Evolutionary conservation across 2,888 invertebrate species (phyloP), one percentile per base, ranked within the genome.

Genomic region (Monoplex corrugatus): DNA sequence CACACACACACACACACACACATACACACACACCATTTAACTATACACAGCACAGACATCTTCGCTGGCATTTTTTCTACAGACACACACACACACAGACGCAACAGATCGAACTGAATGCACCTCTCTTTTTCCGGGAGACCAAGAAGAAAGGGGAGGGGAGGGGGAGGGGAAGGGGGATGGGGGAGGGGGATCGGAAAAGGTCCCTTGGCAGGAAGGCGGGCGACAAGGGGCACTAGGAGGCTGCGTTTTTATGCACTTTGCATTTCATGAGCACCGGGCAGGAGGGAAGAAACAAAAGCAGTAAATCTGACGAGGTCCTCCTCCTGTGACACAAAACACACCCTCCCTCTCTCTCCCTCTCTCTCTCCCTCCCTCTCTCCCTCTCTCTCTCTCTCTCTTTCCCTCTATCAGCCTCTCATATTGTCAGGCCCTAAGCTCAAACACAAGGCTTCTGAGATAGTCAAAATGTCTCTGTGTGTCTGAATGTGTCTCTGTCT

Each of bases 281-380:
- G 44, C 72, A 72, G 50, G 35, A 72, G 19, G 57, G 32, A 32
- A 38, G 88, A 88, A 88, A 89, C 90, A 89, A 89, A 90, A 89
- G 90, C 90, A 89, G 89, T 90, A 89, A 89, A 90, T 87, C 83
- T 89, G 68, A 57, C 80, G 87, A 40, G 44, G 57, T 78, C 82
- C 43, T 44, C 28, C 23, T 23, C 38, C 78, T 45, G 6, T 78
- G 87, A 75, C 45, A 45, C 75, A 23, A 38, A 80, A 83, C 87
- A 75, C 78, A 87, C 45, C 45, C 5, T 19, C 68, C 68, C 28
- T n/a, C 28, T 16, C 40, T 32, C 82, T 13, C 38, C 43, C n/a
- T 80, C 5, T 6, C 43, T 13, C 43, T 38, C 2, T 43, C 43
- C 43, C 1, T 38, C 38, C 23, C 43, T 23, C 23, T 10, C 75